Conservation (phyloP, 1,140 invertebrate species). For the Zaprionus vittiger region DNA sequence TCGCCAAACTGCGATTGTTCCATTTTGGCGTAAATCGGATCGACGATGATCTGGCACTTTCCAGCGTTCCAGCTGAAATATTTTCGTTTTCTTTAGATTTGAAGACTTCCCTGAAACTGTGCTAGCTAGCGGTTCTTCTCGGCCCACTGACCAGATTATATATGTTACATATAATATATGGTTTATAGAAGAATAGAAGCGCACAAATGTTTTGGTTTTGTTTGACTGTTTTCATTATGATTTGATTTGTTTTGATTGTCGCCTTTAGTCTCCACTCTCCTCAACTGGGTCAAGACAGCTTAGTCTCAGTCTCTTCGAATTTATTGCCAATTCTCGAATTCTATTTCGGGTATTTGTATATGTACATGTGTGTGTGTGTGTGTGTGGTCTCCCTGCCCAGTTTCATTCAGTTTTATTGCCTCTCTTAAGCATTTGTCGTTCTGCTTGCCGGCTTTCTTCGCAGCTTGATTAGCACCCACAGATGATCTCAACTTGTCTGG, state of each 20-base stretch:
- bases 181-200: not conserved
- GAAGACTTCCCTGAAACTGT: conserved; percentile 51
- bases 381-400: not conserved
- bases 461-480: conserved; percentile 25
- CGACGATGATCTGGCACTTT: conserved; percentile 67
- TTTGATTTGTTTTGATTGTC: conserved; percentile 23
- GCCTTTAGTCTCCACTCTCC: conserved; percentile 5
- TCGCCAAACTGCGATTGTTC: conserved; percentile 17
- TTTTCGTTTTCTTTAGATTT: conserved; percentile 73
- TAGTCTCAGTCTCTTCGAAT: not conserved
- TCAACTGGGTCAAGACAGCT: conserved; percentile 24
- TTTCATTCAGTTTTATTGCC: conserved; percentile 3
- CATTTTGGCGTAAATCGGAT: conserved; percentile 28
- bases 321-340: not conserved
- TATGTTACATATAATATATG: not conserved
- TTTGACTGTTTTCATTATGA: conserved; percentile 23
- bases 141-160: conserved; percentile 41
- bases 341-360: too few species aligned
- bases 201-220: conserved; percentile 9
- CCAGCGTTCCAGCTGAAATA: conserved; percentile 68
- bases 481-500: not conserved
- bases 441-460: not conserved
- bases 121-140: conserved; percentile 64
- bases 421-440: not conserved
- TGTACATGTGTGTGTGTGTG: too few species aligned